Base-by-base conservation (phyloP, 2,888 invertebrate species). In the Congeria kusceri region DNA sequence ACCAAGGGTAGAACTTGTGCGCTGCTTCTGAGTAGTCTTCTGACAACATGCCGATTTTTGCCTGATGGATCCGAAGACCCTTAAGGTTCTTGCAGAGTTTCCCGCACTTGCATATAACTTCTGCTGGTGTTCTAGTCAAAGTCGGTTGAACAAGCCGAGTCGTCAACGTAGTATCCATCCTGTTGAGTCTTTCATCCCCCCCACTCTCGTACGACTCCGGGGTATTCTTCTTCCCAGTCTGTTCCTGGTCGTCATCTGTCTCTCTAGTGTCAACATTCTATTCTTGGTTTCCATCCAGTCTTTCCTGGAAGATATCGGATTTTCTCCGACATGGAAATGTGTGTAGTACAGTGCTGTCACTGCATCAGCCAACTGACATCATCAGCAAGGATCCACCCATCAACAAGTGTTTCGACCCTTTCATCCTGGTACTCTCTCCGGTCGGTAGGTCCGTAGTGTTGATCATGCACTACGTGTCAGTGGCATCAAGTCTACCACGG, bases 261-360 rank as follows among this genome's bases (percentile, higher is more conserved):
- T 53, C 11, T 53, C 53, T 15, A 53, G 53, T 25, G 64, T 47
- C 64, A 61, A 28, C 64, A 46, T 20, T 27, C 46, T 64, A 64
- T 64, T 47, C 64, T 25, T 25, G 64, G 64, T 64, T 64, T 23
- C 20, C 64, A 64, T 64, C 62, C 29, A 29, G 59, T 59, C 59
- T 59, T 59, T 59, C 59, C 59, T 29, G 29, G 29, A 59, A 28
- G 61, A 11, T 29, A 61, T 39, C 61, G 32, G 61, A 32, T 61
- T 29, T n/a, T 46, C 46, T 32, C 32, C 11, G 32, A 32, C 32
- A 11, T 32, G 11, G 32, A 32, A 32, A 32, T 32, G 32, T 32
- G 32, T 32, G 11, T 32, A 32, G 11, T 32, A 32, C 53, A 32
- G 32, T 32, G 32, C 5, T 32, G 32, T 32, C 4, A 23, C 27